Evolutionary conservation across 2,797 vertebrate genomes (phyloP).

Genomic region (Pampus argenteus): DNA sequence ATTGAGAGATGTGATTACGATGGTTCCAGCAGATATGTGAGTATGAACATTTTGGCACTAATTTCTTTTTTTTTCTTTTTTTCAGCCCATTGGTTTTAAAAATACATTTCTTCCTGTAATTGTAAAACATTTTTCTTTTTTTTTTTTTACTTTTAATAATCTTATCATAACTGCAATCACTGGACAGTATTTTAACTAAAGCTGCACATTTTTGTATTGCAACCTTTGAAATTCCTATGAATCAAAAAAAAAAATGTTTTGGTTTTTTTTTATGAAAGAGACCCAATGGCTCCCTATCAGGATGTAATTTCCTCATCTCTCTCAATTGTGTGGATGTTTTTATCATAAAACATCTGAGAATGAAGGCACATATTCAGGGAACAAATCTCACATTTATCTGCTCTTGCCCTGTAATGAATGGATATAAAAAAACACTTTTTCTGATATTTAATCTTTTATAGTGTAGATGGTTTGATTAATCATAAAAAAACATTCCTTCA

Average conservation of each 20-base stretch:
- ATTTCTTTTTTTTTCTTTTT: background rate
- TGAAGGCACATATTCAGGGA: conserved; percentile 25
- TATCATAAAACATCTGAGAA: conserved; percentile 17
- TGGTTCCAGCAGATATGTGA: conserved; percentile 94
- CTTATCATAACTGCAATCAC: background rate
- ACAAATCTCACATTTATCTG: conserved; percentile 32
- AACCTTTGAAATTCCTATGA: background rate
- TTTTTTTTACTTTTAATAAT: background rate
- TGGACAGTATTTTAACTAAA: background rate
- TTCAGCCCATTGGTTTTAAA: too few species aligned
- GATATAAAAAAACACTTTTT: too few species aligned
- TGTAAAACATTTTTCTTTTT: background rate
- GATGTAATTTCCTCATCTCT: conserved; percentile 2
- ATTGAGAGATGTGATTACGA: conserved; percentile 98
- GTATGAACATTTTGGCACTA: conserved; percentile 66
- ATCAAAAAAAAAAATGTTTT: too few species aligned
- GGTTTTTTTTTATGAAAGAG: conserved; percentile 6
- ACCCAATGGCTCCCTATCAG: background rate
- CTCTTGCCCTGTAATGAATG: conserved; percentile 40
- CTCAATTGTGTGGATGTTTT: conserved; percentile 19
- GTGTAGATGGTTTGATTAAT: conserved; percentile 61
- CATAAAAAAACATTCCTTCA: conserved; percentile 55
- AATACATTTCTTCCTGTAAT: background rate
- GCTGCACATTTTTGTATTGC: background rate
- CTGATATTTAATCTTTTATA: conserved; percentile 44